These are phyloP conservation scores for Triplophysa bombifrons DNA, from an alignment of 2,797 vertebrate genomes.

Conservation along the genomic window DNA sequence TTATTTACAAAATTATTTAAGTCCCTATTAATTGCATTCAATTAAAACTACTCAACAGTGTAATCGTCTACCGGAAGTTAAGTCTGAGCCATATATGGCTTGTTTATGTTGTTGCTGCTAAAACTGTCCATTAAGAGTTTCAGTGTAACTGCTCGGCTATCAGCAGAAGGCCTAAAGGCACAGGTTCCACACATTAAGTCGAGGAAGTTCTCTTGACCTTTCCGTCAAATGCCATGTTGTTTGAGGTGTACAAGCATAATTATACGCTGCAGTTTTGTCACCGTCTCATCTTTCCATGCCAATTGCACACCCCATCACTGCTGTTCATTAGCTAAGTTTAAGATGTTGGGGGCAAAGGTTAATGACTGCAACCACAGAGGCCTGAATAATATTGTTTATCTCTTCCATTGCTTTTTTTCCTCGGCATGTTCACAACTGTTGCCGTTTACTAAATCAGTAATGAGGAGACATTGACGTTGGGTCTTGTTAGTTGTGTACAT, in stretches of 20 bases:
- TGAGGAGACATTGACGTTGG: conserved; percentile 67
- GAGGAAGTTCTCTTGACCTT: conserved; percentile 79
- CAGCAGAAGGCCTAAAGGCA: conserved; percentile 56
- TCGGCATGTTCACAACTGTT: conserved; percentile 64
- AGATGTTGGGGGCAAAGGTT: conserved; percentile 71
- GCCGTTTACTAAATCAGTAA: conserved; percentile 75
- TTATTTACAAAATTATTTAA: too few relatives aligned
- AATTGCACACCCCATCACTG: conserved; percentile 53
- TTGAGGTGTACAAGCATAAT: conserved; percentile 72
- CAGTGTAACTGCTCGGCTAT: conserved; percentile 6
- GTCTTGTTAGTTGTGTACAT: conserved; percentile 65
- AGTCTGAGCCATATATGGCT: too few relatives aligned
- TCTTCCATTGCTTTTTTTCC: conserved; percentile 53
- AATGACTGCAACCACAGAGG: conserved; percentile 64
- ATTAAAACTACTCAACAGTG: too few relatives aligned
- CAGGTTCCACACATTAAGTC: conserved; percentile 71
- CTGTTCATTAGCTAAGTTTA: conserved; percentile 74
- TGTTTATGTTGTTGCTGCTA: too few relatives aligned
- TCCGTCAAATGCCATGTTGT: conserved; percentile 73
- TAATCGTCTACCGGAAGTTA: too few relatives aligned
- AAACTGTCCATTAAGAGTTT: neutral
- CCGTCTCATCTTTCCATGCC: conserved; percentile 61
- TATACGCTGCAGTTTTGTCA: conserved; percentile 65
- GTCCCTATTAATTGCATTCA: too few relatives aligned
- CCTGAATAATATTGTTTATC: conserved; percentile 67